phyloP scores from a whole-genome alignment of 1,140 invertebrate species.

The Penaeus japonicus region DNA sequence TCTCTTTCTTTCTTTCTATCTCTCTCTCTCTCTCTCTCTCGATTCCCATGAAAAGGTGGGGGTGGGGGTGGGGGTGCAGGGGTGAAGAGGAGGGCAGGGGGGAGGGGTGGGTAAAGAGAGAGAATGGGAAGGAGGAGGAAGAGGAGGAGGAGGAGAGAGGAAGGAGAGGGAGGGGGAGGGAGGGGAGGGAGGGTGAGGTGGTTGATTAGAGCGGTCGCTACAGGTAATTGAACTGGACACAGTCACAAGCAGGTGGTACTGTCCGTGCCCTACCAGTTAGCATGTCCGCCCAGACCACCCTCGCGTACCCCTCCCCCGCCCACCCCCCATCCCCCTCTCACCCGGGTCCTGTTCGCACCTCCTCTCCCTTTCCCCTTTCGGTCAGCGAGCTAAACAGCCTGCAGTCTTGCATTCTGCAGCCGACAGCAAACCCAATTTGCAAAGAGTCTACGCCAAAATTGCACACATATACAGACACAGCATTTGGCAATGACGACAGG shows the following conservation, averaged over 20 bases:
- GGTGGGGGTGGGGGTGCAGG: not conserved
- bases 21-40: slow-evolving; percentile 8
- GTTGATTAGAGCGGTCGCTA: not conserved
- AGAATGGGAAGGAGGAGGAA: slow-evolving; percentile 23
- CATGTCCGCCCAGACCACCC: not conserved
- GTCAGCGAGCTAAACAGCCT: no score
- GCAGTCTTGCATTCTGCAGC: no score
- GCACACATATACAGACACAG: no score
- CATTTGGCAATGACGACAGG: no score
- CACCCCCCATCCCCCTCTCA: not conserved
- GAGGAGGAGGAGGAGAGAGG: not conserved
- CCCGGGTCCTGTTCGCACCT: not conserved
- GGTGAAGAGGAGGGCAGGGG: not conserved
- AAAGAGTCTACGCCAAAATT: no score
- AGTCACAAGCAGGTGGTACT: slow-evolving; percentile 43
- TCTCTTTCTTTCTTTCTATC: not conserved
- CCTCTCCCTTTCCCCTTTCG: no score
- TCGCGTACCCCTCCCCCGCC: not conserved
- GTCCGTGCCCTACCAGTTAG: slow-evolving; percentile 27
- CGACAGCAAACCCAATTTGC: no score
- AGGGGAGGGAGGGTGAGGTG: not conserved
- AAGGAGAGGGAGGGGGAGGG: not conserved
- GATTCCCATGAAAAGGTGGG: not conserved
- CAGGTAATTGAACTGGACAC: slow-evolving; percentile 28
- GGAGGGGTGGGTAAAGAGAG: not conserved